Percentiles rank a stretch among this genome's conserved stretches.
phyloP scores from a whole-genome alignment of 1,140 invertebrate genomes.

The Atta texana region DNA sequence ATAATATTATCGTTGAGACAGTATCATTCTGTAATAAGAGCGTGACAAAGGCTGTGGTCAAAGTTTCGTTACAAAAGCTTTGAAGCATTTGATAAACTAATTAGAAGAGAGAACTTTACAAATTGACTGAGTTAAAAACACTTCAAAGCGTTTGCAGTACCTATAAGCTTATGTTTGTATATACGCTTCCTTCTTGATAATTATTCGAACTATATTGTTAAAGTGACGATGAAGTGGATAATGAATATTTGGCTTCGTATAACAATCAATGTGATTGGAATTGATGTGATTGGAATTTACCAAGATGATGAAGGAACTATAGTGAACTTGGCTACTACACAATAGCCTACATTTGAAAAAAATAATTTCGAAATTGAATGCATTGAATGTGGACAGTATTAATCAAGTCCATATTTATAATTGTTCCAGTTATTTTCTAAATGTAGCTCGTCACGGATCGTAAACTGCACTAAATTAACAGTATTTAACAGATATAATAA shows the following conservation, averaged over 20 bases:
- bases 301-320: constrained; percentile 2
- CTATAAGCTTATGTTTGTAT: neutral
- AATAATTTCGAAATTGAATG: neutral
- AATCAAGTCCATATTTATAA: constrained; percentile 63
- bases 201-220: constrained; percentile 20
- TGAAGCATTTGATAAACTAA: too few species aligned
- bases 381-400: constrained; percentile 56
- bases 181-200: constrained; percentile 38
- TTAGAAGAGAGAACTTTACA: too few species aligned
- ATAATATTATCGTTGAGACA: neutral
- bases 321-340: neutral
- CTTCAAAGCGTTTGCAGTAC: too few species aligned
- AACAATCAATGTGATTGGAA: neutral
- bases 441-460: constrained; percentile 71
- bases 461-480: constrained; percentile 72
- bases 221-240: constrained; percentile 33
- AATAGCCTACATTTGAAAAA: constrained; percentile 3
- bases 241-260: neutral
- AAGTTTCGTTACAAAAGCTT: too few species aligned
- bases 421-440: constrained; percentile 47
- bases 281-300: neutral
- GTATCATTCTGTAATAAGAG: constrained; percentile 14
- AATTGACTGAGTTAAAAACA: too few species aligned
- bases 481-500: constrained; percentile 44
- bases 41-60: neutral